A percentile compares a stretch with the other conserved stretches of the same genome.
phyloP scores from a whole-genome alignment of 2,797 vertebrate species.

The Hippoglossus hippoglossus region DNA sequence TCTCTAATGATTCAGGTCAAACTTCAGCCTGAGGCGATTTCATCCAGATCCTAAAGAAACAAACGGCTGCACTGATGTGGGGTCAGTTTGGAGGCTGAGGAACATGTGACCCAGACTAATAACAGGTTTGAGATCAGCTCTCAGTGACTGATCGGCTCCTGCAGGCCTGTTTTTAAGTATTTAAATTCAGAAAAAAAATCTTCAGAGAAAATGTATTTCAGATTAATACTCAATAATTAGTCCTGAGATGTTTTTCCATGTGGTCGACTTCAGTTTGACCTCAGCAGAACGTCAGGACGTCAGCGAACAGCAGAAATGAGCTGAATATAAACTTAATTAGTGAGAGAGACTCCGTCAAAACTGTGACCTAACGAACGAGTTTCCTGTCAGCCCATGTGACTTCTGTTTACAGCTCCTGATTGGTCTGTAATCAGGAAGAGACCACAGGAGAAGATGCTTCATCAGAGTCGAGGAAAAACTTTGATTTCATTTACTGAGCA shows the following conservation, averaged over 20 bases:
- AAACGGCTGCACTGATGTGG: too few relatives aligned
- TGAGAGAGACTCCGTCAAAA: not conserved
- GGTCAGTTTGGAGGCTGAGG: not conserved
- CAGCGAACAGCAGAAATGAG: not conserved
- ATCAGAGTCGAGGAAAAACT: too few relatives aligned
- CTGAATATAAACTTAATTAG: not conserved
- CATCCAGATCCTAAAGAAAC: too few relatives aligned
- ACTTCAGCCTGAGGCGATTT: not conserved
- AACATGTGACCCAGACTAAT: too few relatives aligned
- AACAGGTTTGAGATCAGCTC: too few relatives aligned
- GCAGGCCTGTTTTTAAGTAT: too few relatives aligned
- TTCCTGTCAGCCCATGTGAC: slow-evolving; percentile 30
- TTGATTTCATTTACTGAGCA: too few relatives aligned
- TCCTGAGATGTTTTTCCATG: not conserved
- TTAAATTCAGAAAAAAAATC: too few relatives aligned
- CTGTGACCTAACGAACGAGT: slow-evolving; percentile 30
- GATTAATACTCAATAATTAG: too few relatives aligned
- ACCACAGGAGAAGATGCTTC: slow-evolving; percentile 6
- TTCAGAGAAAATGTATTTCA: too few relatives aligned
- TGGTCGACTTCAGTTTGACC: not conserved
- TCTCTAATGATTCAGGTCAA: too few relatives aligned
- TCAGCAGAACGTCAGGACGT: not conserved
- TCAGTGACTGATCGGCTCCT: not conserved
- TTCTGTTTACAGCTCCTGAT: slow-evolving; percentile 48
- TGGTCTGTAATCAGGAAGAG: slow-evolving; percentile 16